phyloP scores from a whole-genome alignment of 2,797 vertebrate genomes.

The Miichthys miiuy region DNA sequence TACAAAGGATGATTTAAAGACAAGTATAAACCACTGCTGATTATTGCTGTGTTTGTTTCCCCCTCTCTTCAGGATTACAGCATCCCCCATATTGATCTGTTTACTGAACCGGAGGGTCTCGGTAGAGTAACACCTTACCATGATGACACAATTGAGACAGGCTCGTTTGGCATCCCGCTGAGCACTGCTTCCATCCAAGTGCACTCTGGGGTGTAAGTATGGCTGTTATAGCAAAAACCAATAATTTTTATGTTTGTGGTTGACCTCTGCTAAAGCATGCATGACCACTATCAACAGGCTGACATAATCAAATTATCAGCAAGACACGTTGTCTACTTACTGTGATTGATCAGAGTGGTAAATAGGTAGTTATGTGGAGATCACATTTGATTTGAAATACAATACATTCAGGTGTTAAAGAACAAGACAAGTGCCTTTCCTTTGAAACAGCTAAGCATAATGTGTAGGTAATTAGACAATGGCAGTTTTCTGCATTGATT shows the following conservation, averaged over 20 bases:
- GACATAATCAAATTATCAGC: conserved; percentile 4
- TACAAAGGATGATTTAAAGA: conserved; percentile 19
- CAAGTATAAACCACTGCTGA: not conserved
- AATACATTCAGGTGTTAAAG: not conserved
- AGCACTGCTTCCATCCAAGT: conserved; percentile 94
- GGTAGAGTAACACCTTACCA: conserved; percentile 89
- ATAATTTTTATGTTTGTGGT: not conserved
- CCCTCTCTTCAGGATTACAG: conserved; percentile 90
- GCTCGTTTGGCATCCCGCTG: conserved; percentile 87
- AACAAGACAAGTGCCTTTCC: not conserved
- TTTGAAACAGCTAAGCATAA: not conserved
- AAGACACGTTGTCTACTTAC: not conserved
- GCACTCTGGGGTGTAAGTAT: conserved; percentile 93
- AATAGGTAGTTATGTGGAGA: conserved; percentile 1
- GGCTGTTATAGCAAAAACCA: not conserved
- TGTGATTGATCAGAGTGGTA: conserved; percentile 15
- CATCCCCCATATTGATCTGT: conserved; percentile 92
- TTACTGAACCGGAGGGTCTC: conserved; percentile 90
- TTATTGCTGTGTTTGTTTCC: conserved; percentile 38
- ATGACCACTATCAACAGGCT: not conserved
- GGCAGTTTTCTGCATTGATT: conserved; percentile 5
- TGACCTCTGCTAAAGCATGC: not conserved
- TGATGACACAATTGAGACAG: conserved; percentile 90
- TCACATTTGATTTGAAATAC: conserved; percentile 9
- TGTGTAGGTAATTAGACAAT: conserved; percentile 24